Percentiles rank a stretch among this genome's conserved stretches.
phyloP scores from a whole-genome alignment of 35 echinoderm and acorn worm genomes.

The Anneissia japonica region DNA sequence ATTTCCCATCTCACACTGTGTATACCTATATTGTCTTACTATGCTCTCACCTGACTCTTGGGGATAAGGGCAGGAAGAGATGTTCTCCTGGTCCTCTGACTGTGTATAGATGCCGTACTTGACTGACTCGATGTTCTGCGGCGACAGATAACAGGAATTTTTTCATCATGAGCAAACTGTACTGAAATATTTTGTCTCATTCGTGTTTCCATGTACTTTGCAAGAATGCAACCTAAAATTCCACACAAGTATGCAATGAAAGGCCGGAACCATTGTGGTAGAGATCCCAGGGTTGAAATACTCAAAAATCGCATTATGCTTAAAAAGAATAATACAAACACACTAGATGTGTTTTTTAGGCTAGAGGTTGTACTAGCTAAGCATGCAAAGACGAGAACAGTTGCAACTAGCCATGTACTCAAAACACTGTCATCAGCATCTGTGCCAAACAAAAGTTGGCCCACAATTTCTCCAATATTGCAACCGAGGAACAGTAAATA shows the following conservation, averaged over 20 bases:
- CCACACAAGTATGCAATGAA: conserved; percentile 97
- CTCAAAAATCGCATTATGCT: conserved; percentile 95
- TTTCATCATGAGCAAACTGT: conserved; percentile 71
- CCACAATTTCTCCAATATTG: conserved; percentile 78
- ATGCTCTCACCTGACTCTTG: conserved; percentile 74
- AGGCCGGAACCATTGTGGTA: conserved; percentile 75
- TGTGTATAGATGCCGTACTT: conserved; percentile 62
- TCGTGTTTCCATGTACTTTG: conserved; percentile 79
- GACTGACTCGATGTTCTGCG: conserved; percentile 71
- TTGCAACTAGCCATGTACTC: conserved; percentile 66
- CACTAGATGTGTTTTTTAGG: conserved; percentile 64
- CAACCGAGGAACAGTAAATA: conserved; percentile 92
- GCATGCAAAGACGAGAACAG: conserved; percentile 60
- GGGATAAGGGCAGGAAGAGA: conserved; percentile 90
- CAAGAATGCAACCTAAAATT: conserved; percentile 77
- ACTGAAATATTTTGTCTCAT: conserved; percentile 61
- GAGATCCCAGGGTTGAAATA: conserved; percentile 71
- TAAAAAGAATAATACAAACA: conserved; percentile 84
- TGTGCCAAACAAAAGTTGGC: conserved; percentile 70
- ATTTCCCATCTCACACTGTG: too few relatives aligned
- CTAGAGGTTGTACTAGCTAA: conserved; percentile 76
- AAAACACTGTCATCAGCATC: conserved; percentile 56
- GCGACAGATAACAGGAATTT: conserved; percentile 84
- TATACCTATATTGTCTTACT: not conserved
- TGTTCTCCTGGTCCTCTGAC: conserved; percentile 87